Percentiles rank a stretch among this genome's conserved stretches.
Evolutionary conservation across 2,797 vertebrate genomes (phyloP).

Genomic region (Xerus rutilus): DNA sequence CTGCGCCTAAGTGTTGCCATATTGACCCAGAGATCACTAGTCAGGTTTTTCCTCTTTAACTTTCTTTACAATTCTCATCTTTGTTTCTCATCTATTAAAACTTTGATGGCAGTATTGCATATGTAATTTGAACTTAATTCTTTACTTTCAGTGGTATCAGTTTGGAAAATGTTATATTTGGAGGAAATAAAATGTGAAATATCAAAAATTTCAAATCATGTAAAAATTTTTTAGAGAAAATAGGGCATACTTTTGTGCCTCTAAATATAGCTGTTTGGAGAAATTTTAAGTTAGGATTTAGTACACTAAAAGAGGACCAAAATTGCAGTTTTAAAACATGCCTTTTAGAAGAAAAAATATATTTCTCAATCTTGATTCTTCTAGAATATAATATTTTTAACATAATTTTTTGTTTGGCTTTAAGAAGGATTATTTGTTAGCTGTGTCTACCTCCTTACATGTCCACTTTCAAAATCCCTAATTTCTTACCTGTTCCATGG

Average conservation of each 20-base stretch:
- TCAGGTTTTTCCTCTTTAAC: not conserved
- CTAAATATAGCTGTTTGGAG: not conserved
- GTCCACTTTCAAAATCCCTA: not conserved
- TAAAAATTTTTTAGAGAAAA: slow-evolving; percentile 21
- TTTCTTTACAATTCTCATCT: not conserved
- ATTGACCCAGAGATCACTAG: not conserved
- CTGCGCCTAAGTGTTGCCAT: no score
- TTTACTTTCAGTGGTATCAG: not conserved
- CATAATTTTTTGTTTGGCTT: slow-evolving; percentile 24
- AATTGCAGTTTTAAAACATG: slow-evolving; percentile 51
- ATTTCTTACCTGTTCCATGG: slow-evolving; percentile 33
- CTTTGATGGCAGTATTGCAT: not conserved
- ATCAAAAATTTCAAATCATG: slow-evolving; percentile 16
- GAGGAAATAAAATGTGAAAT: slow-evolving; percentile 22
- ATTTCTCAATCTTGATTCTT: not conserved
- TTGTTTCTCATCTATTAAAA: slow-evolving; percentile 30
- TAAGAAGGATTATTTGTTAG: slow-evolving; percentile 35
- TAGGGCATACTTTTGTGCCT: not conserved
- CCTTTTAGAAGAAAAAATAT: not conserved
- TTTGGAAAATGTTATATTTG: slow-evolving; percentile 37
- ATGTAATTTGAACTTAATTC: slow-evolving; percentile 39
- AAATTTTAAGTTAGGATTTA: slow-evolving; percentile 33
- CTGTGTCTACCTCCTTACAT: not conserved
- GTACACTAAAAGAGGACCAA: not conserved
- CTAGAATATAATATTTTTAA: slow-evolving; percentile 34